phyloP scores from a whole-genome alignment of 2,113 vertebrate species.

The Meleagris gallopavo region DNA sequence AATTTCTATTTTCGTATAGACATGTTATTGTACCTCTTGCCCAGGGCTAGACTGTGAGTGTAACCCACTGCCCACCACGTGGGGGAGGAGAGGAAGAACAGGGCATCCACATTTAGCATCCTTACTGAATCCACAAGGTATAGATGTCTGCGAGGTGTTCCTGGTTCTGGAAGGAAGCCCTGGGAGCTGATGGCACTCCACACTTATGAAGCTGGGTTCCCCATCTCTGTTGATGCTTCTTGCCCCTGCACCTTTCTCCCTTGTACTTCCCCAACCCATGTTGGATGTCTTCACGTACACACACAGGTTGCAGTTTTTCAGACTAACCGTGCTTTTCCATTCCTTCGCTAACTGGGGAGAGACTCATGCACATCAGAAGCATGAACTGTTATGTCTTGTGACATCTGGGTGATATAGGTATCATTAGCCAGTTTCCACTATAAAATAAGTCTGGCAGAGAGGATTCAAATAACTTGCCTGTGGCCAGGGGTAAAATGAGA shows the following conservation, averaged over 20 bases:
- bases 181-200: background rate
- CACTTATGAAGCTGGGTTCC: accelerated
- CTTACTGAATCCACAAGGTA: background rate
- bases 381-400: background rate
- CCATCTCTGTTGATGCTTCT: background rate
- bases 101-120: background rate
- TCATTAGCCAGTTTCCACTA: background rate
- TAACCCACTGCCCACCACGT: background rate
- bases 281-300: background rate
- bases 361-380: background rate
- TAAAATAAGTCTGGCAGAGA: background rate
- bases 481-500: background rate
- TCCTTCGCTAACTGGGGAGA: background rate
- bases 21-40: background rate
- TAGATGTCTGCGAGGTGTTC: accelerated
- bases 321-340: background rate
- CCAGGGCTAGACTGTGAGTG: background rate
- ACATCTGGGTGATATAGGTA: background rate
- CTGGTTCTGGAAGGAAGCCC: background rate
- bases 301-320: background rate
- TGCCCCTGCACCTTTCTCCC: background rate
- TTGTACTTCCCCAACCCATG: background rate
- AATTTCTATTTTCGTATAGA: background rate
- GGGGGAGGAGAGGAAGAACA: background rate
- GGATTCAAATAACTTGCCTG: background rate